Evolutionary conservation across 2,888 invertebrate species (phyloP).

Genomic region (Dryomyza anilis): DNA sequence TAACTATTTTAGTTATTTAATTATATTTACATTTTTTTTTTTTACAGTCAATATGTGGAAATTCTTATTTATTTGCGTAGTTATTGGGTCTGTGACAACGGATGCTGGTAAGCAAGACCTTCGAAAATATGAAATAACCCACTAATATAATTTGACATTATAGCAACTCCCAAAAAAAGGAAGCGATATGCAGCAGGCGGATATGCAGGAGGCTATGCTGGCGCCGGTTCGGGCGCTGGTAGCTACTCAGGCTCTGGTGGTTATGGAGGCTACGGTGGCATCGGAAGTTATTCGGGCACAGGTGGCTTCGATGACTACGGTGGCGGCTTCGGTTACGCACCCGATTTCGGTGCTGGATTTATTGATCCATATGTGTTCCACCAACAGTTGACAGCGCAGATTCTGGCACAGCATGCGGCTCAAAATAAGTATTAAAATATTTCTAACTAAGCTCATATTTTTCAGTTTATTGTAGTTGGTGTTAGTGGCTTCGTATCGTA

Average conservation of each 20-base stretch:
- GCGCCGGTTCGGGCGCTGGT: slow-evolving; percentile 34
- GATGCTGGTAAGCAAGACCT: slow-evolving; percentile 48
- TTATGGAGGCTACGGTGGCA: slow-evolving; percentile 25
- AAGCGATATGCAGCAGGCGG: too few relatives aligned
- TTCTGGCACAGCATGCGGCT: slow-evolving; percentile 52
- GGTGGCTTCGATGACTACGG: slow-evolving; percentile 5
- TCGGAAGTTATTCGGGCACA: slow-evolving; percentile 42
- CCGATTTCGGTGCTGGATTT: slow-evolving; percentile 47
- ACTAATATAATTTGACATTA: too few relatives aligned
- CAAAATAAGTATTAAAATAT: slow-evolving; percentile 48
- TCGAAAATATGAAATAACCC: not conserved
- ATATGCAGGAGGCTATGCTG: slow-evolving; percentile 37
- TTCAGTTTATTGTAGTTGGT: too few relatives aligned
- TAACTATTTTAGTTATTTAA: too few relatives aligned
- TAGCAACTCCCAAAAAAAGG: too few relatives aligned
- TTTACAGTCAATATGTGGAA: slow-evolving; percentile 49
- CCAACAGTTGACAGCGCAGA: slow-evolving; percentile 53
- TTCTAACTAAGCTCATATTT: too few relatives aligned
- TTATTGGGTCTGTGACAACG: slow-evolving; percentile 44
- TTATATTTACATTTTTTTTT: not conserved
- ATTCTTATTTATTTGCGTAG: slow-evolving; percentile 45
- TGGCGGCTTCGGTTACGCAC: slow-evolving; percentile 33
- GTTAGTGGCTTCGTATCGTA: not conserved
- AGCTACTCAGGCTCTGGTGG: slow-evolving; percentile 27
- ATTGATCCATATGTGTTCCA: slow-evolving; percentile 54